Conservation (phyloP, 2,888 invertebrate genomes). For the Acanthococcus lagerstroemiae region DNA sequence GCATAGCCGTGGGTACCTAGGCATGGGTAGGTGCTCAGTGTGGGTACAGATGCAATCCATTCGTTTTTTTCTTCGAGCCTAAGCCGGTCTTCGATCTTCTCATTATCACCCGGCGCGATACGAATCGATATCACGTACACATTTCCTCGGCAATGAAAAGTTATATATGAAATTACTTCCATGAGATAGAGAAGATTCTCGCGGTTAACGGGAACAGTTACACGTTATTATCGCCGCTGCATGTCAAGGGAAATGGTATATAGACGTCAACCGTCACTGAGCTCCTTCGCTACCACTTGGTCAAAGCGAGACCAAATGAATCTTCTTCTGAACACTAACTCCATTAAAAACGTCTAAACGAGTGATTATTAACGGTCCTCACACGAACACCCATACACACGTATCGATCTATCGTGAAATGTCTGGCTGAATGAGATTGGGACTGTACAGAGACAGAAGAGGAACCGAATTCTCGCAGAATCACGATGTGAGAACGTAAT, state of each 20-base stretch:
- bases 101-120: slow-evolving; percentile 6
- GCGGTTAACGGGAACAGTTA: background rate
- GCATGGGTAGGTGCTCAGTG: no score
- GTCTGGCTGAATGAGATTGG: no score
- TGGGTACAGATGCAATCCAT: background rate
- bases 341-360: background rate
- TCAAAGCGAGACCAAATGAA: background rate
- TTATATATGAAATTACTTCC: background rate
- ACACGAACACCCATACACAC: no score
- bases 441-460: no score
- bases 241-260: background rate
- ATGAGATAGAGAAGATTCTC: background rate
- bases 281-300: background rate
- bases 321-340: background rate
- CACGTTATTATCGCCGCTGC: background rate
- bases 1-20: no score
- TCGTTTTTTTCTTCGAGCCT: background rate
- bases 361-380: background rate
- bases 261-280: background rate
- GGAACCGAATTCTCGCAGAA: no score
- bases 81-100: background rate
- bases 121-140: slow-evolving; percentile 24
- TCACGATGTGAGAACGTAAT: no score
- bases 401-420: no score
- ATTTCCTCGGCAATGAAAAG: slow-evolving; percentile 1